Evolutionary conservation across 2,113 vertebrate genomes (phyloP).

Genomic region (Pristiophorus japonicus): DNA sequence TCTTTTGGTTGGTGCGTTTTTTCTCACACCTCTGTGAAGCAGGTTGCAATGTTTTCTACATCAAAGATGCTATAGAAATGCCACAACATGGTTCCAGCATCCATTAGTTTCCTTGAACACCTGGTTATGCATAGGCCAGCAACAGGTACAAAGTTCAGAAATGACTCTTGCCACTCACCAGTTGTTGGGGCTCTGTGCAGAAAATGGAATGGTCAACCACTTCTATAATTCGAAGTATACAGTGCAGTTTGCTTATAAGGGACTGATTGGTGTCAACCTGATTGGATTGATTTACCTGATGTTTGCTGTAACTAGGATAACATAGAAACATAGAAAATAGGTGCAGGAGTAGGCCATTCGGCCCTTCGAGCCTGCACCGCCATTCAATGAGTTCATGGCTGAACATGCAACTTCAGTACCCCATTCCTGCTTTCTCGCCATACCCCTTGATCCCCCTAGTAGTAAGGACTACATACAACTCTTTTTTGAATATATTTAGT

Average conservation of each 20-base stretch:
- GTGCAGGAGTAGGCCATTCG: no score
- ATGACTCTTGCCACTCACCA: background rate
- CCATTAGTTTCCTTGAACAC: background rate
- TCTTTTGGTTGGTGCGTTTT: background rate
- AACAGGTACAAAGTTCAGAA: background rate
- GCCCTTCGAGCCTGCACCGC: no score
- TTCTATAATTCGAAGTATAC: background rate
- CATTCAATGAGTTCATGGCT: no score
- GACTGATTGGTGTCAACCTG: background rate
- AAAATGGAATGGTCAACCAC: background rate
- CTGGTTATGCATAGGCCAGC: background rate
- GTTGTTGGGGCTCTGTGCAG: background rate
- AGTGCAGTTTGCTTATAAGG: background rate
- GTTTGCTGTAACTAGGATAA: background rate
- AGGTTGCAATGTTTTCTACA: no score
- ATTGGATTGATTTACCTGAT: background rate
- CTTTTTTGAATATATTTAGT: no score
- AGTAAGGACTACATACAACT: no score
- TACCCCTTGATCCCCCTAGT: no score
- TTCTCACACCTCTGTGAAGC: background rate
- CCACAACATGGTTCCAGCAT: background rate
- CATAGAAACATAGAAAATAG: no score
- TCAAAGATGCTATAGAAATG: no score
- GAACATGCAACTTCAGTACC: no score
- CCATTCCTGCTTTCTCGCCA: no score